Evolutionary conservation across 1,140 invertebrate genomes (phyloP).

Genomic region (Telenomus remus): DNA sequence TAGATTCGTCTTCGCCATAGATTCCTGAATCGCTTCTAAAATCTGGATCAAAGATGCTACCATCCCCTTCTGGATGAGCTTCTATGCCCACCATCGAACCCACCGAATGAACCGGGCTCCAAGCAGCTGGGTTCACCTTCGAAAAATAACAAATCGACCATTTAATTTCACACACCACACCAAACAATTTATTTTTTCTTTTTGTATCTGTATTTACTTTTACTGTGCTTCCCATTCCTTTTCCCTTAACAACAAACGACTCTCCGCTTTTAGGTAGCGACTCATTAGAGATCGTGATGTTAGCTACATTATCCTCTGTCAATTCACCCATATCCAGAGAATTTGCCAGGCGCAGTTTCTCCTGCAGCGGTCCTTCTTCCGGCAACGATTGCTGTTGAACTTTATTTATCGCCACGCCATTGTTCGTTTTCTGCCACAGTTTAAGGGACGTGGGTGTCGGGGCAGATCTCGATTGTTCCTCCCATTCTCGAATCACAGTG

Average conservation of each 20-base stretch:
- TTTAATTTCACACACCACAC: no score
- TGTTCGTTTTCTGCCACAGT: constrained; percentile 69
- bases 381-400: constrained; percentile 65
- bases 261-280: constrained; percentile 71
- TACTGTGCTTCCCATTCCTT: constrained; percentile 71
- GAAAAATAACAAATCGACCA: no score
- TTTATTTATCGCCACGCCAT: constrained; percentile 52
- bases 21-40: constrained; percentile 81
- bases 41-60: constrained; percentile 84
- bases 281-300: constrained; percentile 74
- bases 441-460: constrained; percentile 75
- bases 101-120: constrained; percentile 88
- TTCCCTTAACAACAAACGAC: constrained; percentile 70
- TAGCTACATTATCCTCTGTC: constrained; percentile 68
- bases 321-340: constrained; percentile 66
- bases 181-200: no score
- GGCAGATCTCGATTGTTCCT: constrained; percentile 79
- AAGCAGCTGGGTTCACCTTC: constrained; percentile 82
- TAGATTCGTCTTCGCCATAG: constrained; percentile 83
- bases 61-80: constrained; percentile 87
- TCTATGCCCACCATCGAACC: constrained; percentile 86
- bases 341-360: constrained; percentile 57
- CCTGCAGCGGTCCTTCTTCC: constrained; percentile 64
- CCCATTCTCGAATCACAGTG: constrained; percentile 73
- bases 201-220: no score